Evolutionary conservation across 2,888 invertebrate species (phyloP).

Genomic region (Lithophane leautieri): DNA sequence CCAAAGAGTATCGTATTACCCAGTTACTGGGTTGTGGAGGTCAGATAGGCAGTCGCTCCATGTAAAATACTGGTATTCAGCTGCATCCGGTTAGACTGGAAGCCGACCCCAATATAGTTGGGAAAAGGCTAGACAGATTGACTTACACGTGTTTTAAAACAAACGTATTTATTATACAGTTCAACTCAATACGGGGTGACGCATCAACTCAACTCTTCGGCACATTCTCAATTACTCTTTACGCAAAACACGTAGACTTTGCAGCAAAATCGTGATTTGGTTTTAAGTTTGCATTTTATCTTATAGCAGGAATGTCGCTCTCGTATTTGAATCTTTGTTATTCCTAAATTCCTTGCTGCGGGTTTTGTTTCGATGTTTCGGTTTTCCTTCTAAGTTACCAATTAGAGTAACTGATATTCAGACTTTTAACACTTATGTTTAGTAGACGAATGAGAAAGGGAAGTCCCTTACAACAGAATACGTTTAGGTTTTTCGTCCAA

Average conservation of each 20-base stretch:
- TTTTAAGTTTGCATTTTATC: constrained; percentile 42
- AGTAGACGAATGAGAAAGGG: not conserved
- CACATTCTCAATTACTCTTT: constrained; percentile 15
- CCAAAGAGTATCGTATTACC: too few relatives aligned
- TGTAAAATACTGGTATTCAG: too few relatives aligned
- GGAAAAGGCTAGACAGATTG: too few relatives aligned
- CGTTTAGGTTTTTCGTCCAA: too few relatives aligned
- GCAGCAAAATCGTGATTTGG: constrained; percentile 46
- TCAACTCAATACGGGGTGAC: constrained; percentile 29
- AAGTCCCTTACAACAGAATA: not conserved
- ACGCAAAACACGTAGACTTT: constrained; percentile 42
- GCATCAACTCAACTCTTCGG: constrained; percentile 19
- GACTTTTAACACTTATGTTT: not conserved
- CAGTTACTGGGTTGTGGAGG: too few relatives aligned
- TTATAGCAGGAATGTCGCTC: constrained; percentile 21
- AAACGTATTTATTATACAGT: constrained; percentile 3
- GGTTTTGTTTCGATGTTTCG: not conserved
- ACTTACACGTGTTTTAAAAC: constrained; percentile 22
- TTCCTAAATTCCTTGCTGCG: constrained; percentile 20
- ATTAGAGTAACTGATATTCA: not conserved
- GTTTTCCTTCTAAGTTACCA: not conserved
- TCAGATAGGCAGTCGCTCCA: too few relatives aligned
- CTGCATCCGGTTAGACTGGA: too few relatives aligned
- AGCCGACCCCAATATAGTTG: too few relatives aligned
- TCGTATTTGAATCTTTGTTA: constrained; percentile 36